Percentiles rank a stretch among this genome's conserved stretches.
These are phyloP conservation scores for Teleiodes luculella DNA, from an alignment of 2,888 invertebrate genomes.

Conservation along the genomic window DNA sequence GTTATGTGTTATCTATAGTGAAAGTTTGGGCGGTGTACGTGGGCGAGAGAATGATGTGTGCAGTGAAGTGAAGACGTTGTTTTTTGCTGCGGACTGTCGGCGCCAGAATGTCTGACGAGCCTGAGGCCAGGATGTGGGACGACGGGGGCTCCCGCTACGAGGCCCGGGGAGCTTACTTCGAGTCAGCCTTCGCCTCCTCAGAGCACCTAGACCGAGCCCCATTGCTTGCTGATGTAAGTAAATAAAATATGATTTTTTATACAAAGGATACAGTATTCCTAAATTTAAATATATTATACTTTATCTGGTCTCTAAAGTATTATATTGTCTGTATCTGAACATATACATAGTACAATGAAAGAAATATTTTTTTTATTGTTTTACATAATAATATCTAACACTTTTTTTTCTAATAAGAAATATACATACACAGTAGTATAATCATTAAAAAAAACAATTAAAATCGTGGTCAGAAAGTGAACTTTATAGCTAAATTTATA, in stretches of 20 bases:
- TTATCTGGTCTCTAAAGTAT: too few species aligned
- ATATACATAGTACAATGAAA: too few species aligned
- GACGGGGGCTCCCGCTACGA: constrained; percentile 64
- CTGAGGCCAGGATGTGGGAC: constrained; percentile 74
- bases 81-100: constrained; percentile 37
- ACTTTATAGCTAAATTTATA: too few species aligned
- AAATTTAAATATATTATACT: too few species aligned
- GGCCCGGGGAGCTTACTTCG: constrained; percentile 59
- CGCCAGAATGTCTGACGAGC: constrained; percentile 76
- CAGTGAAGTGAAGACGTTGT: constrained; percentile 26
- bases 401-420: too few species aligned
- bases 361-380: too few species aligned
- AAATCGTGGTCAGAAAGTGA: too few species aligned
- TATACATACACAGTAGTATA: too few species aligned
- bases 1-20: not conserved
- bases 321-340: too few species aligned
- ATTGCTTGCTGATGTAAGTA: constrained; percentile 64
- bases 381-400: too few species aligned
- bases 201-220: constrained; percentile 70
- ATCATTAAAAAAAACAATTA: too few species aligned
- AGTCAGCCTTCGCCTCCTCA: constrained; percentile 66
- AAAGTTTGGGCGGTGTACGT: not conserved
- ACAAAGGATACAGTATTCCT: too few species aligned
- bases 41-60: constrained; percentile 31
- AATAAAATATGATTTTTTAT: constrained; percentile 9